Conservation (phyloP, 2,113 vertebrate genomes). For the Paraplagusia blochii region DNA sequence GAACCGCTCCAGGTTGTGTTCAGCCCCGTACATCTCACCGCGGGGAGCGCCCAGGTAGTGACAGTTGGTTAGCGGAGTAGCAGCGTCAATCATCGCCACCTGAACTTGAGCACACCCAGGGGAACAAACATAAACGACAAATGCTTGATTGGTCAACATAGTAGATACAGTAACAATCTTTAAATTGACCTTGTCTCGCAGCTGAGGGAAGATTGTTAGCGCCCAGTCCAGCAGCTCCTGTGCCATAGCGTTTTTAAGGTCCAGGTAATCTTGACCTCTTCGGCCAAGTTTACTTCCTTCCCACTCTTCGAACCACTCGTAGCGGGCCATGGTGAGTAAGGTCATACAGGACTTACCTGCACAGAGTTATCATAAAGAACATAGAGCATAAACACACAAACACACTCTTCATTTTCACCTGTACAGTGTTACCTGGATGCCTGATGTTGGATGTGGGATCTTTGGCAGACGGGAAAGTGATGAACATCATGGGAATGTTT, state of each 20-base stretch:
- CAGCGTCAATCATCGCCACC: conserved; percentile 79
- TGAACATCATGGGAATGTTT: conserved; percentile 81
- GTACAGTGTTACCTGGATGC: conserved; percentile 70
- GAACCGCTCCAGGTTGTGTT: conserved; percentile 77
- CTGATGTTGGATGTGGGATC: conserved; percentile 75
- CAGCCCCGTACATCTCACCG: conserved; percentile 77
- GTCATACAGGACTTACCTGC: conserved; percentile 83
- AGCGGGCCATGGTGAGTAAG: conserved; percentile 80
- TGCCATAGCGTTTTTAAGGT: conserved; percentile 74
- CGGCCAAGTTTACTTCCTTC: conserved; percentile 62
- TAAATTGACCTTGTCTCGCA: conserved; percentile 72
- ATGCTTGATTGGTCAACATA: not conserved
- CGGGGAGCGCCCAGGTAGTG: conserved; percentile 75
- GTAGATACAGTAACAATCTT: too few species aligned
- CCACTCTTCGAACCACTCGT: conserved; percentile 81
- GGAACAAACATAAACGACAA: not conserved
- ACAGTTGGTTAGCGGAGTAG: conserved; percentile 76
- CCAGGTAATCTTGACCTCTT: conserved; percentile 69
- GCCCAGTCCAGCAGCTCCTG: conserved; percentile 74
- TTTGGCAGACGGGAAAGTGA: conserved; percentile 81
- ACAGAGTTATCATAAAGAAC: not conserved
- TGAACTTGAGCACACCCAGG: conserved; percentile 28
- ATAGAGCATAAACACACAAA: not conserved
- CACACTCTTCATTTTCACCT: too few species aligned
- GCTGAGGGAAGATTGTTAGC: conserved; percentile 73